Base-by-base conservation (phyloP, 2,797 vertebrate genomes). In the Melanotaenia pygmaea region DNA sequence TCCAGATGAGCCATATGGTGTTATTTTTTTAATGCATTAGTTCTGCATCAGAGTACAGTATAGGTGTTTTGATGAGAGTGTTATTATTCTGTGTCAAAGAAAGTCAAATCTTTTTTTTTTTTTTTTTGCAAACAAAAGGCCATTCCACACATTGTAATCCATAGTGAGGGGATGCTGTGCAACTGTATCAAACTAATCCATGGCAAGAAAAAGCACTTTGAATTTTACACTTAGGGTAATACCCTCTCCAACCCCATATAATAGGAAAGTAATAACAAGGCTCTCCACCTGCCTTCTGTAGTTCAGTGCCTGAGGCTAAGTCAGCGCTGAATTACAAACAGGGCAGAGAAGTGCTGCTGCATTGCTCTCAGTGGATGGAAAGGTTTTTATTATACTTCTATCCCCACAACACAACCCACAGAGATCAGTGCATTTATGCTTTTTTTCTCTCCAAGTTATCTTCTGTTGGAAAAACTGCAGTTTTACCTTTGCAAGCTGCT, bases 161-260 rank as follows among this genome's bases (percentile, higher is more conserved):
- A 37, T 22, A 22, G 7, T 3, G 18, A 16, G 5, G 1, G 11
- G 13, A n/a, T 54, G 35, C 20, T 30, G 6, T 18, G 47, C 60
- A 43, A 43, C 13, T n/a, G 26, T 50, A 34, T 43, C 13, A 28
- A 38, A 38, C 54, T 37, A 35, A 64, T 40, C 26, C n/a, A 4
- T n/a, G 24, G 6, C n/a, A 2, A 45, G 35, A n/a, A 56, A 30
- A 30, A 30, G 9, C 30, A 62, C 16, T 26, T 7, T 16, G 26
- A 18, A 57, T 50, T 37, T 56, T 58, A 22, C 30, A 28, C 26
- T 50, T 51, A 58, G n/a, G 32, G 51, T 30, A 66, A 68, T 6
- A 10, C 26, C 22, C 37, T 62, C 58, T 78, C 54, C 10, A 35
- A 6, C 50, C 2, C 45, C 71, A 73, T 70, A 64, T 68, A 63